phyloP scores from a whole-genome alignment of 2,797 vertebrate genomes.

The Thaleichthys pacificus region DNA sequence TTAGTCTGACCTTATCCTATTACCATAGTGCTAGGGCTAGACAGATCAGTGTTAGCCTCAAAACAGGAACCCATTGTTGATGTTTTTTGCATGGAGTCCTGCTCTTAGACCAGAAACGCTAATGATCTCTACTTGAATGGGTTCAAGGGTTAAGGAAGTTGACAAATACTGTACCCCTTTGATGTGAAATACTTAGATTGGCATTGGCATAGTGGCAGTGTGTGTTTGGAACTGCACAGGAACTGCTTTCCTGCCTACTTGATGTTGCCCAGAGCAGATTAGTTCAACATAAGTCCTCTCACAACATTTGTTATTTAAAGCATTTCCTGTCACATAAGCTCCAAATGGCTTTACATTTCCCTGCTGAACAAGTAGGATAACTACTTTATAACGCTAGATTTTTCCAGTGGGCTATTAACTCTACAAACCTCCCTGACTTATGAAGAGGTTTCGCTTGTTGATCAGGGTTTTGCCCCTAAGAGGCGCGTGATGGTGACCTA shows the following conservation, averaged over 20 bases:
- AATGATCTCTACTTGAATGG: slow-evolving; percentile 27
- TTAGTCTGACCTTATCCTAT: slow-evolving; percentile 26
- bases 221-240: slow-evolving; percentile 9
- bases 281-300: slow-evolving; percentile 49
- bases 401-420: neutral
- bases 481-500: neutral
- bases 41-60: slow-evolving; percentile 41
- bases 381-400: neutral
- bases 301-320: slow-evolving; percentile 57
- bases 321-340: slow-evolving; percentile 40
- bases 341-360: slow-evolving; percentile 16
- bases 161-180: slow-evolving; percentile 17
- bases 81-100: slow-evolving; percentile 19
- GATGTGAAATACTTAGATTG: slow-evolving; percentile 50
- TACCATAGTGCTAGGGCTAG: slow-evolving; percentile 12
- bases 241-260: slow-evolving; percentile 41
- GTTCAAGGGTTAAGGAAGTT: slow-evolving; percentile 21
- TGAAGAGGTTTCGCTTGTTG: neutral
- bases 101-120: slow-evolving; percentile 23
- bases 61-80: slow-evolving; percentile 54
- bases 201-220: slow-evolving; percentile 42
- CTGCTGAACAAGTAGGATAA: slow-evolving; percentile 1
- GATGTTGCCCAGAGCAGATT: slow-evolving; percentile 52
- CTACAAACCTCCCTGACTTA: neutral
- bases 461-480: neutral